Percentiles rank a stretch among this genome's conserved stretches.
Evolutionary conservation across 2,888 invertebrate species (phyloP).

Genomic region (Phortica magna): DNA sequence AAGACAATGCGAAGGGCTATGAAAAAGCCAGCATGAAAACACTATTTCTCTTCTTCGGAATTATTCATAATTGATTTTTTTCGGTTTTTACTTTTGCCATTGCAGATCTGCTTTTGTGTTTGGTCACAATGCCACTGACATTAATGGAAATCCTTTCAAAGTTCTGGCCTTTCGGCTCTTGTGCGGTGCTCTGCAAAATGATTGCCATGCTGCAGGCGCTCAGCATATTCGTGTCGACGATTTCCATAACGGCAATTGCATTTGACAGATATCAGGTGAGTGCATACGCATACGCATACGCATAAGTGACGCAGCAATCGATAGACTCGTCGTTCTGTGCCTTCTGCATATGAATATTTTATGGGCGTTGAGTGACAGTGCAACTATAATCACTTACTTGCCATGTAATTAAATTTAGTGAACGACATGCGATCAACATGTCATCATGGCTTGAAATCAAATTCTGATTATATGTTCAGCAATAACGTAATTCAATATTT

Average conservation of each 20-base stretch:
- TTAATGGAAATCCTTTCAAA: slow-evolving; percentile 90
- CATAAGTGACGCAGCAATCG: too few species aligned
- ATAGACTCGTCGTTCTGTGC: too few species aligned
- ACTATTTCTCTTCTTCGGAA: neutral
- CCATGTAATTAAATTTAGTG: neutral
- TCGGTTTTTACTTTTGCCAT: slow-evolving; percentile 31
- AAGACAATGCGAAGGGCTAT: neutral
- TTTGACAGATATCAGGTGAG: slow-evolving; percentile 89
- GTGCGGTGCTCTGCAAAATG: slow-evolving; percentile 89
- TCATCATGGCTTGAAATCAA: neutral
- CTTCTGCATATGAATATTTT: too few species aligned
- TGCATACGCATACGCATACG: too few species aligned
- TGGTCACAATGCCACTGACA: slow-evolving; percentile 94
- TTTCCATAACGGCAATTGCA: slow-evolving; percentile 95
- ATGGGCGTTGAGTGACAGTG: too few species aligned
- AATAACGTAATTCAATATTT: neutral
- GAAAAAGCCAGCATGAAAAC: neutral
- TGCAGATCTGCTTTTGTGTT: slow-evolving; percentile 88
- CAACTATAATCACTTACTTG: too few species aligned
- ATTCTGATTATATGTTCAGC: neutral
- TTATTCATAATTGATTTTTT: slow-evolving; percentile 28
- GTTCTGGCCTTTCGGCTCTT: slow-evolving; percentile 89
- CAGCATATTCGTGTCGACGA: slow-evolving; percentile 95
- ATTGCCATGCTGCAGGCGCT: slow-evolving; percentile 92
- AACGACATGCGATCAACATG: neutral